A percentile compares a stretch with the other conserved stretches of the same genome.
Conservation (phyloP, 2,888 invertebrate genomes). For the Heliconius sara region DNA sequence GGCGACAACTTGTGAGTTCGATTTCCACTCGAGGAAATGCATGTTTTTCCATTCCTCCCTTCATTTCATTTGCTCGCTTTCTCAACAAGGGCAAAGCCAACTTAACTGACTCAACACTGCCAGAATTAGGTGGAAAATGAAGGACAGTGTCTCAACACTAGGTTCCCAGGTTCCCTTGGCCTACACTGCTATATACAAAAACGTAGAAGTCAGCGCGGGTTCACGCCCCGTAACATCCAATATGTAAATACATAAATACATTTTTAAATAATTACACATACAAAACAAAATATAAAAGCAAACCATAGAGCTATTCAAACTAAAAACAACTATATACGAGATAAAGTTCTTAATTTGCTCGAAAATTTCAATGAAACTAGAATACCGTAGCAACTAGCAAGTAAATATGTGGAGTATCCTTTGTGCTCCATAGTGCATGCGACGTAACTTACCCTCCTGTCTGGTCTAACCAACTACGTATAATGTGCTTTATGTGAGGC, state of each 20-base stretch:
- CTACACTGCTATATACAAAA: too few species aligned
- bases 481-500: slow-evolving; percentile 5
- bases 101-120: too few species aligned
- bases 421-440: not conserved
- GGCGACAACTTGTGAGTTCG: not conserved
- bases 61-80: too few species aligned
- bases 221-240: too few species aligned
- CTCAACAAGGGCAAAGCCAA: too few species aligned
- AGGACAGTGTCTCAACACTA: too few species aligned
- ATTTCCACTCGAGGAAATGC: not conserved
- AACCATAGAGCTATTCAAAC: not conserved
- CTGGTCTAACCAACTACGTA: not conserved
- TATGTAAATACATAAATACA: too few species aligned
- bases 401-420: slow-evolving; percentile 18
- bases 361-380: not conserved
- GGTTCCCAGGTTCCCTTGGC: too few species aligned
- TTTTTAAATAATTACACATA: not conserved
- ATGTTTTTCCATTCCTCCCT: too few species aligned
- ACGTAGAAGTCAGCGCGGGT: too few species aligned
- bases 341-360: slow-evolving; percentile 1
- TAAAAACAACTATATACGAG: not conserved
- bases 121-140: too few species aligned
- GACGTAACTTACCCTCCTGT: not conserved
- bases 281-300: not conserved
- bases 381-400: not conserved